A percentile compares a stretch with the other conserved stretches of the same genome.
Evolutionary conservation across 2,113 vertebrate species (phyloP).

Genomic region (Tenebrosternarchus preto): DNA sequence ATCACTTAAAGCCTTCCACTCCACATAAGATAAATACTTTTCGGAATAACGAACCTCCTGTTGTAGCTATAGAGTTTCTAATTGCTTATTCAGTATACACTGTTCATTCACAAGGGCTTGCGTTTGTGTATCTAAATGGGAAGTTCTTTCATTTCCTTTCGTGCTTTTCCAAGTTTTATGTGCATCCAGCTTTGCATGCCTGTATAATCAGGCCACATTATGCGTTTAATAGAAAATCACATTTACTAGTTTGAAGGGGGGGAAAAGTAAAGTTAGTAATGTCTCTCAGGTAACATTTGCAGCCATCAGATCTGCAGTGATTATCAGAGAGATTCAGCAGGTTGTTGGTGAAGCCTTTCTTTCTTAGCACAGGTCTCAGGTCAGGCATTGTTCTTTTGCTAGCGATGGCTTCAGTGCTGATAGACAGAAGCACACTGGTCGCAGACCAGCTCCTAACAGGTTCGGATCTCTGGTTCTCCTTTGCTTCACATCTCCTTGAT

Average conservation of each 20-base stretch:
- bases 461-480: constrained; percentile 68
- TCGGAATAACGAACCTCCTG: constrained; percentile 33
- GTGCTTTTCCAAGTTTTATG: not conserved
- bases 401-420: not conserved
- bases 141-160: not conserved
- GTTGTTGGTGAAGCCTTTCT: not conserved
- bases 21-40: constrained; percentile 27
- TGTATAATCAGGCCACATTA: not conserved
- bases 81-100: not conserved
- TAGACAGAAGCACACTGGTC: not conserved
- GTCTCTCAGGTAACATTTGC: too few species aligned
- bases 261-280: not conserved
- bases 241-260: not conserved
- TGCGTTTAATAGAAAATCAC: not conserved
- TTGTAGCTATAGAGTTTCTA: not conserved
- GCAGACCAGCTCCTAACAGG: constrained; percentile 29
- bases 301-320: not conserved
- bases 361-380: not conserved
- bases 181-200: not conserved
- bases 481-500: constrained; percentile 70
- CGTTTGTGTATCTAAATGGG: not conserved
- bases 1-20: constrained; percentile 11
- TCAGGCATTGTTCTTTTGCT: not conserved
- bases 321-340: not conserved
- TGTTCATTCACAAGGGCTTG: constrained; percentile 24